These are phyloP conservation scores for Scaptomyza cyrtandrae DNA, from an alignment of 2,888 invertebrate genomes.

Conservation along the genomic window DNA sequence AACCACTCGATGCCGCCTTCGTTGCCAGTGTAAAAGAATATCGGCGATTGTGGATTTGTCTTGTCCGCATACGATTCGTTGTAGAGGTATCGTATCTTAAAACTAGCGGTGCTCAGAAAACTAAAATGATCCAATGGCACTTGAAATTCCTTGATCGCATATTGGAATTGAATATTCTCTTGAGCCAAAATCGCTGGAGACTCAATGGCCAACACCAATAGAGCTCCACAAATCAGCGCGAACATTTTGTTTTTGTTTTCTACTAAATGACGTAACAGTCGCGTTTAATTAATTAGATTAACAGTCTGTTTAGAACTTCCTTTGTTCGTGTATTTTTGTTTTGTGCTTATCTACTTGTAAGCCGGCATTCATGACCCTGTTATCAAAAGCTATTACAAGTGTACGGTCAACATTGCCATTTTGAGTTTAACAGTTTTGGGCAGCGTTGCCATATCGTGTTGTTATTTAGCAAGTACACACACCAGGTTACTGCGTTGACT, in stretches of 20 bases:
- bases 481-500: neutral
- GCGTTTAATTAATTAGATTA: conserved; percentile 6
- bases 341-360: conserved; percentile 38
- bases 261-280: neutral
- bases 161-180: conserved; percentile 39
- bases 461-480: neutral
- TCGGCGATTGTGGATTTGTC: conserved; percentile 88
- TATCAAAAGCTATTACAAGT: conserved; percentile 25
- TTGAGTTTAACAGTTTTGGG: conserved; percentile 31
- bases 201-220: conserved; percentile 7
- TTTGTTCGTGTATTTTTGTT: conserved; percentile 17
- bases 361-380: conserved; percentile 45
- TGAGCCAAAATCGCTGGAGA: neutral
- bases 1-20: conserved; percentile 96
- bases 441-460: neutral
- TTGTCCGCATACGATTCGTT: conserved; percentile 90
- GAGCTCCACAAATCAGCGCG: conserved; percentile 20
- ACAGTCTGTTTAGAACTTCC: conserved; percentile 4
- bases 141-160: conserved; percentile 66
- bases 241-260: conserved; percentile 26
- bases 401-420: conserved; percentile 9
- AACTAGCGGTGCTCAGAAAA: conserved; percentile 90
- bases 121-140: conserved; percentile 95
- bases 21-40: conserved; percentile 95
- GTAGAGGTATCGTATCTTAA: conserved; percentile 89